Evolutionary conservation across 1,140 invertebrate genomes (phyloP).

Genomic region (Microplitis mediator): DNA sequence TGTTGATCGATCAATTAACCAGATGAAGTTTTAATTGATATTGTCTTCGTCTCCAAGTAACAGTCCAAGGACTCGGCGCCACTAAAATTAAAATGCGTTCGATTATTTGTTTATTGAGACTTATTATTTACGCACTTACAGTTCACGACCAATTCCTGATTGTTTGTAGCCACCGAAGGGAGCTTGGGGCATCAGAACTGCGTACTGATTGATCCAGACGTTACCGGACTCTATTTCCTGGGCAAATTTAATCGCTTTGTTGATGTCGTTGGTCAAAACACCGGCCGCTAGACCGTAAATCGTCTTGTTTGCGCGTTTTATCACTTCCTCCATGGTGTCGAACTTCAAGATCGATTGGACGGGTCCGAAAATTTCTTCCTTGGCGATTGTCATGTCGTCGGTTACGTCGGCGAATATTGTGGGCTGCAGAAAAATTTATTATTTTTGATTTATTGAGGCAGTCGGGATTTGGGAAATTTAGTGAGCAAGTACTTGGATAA

Average conservation of each 20-base stretch:
- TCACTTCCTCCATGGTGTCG: slow-evolving; percentile 83
- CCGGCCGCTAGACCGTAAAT: slow-evolving; percentile 87
- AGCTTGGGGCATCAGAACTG: slow-evolving; percentile 68
- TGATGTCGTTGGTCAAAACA: slow-evolving; percentile 83
- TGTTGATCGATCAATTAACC: not conserved
- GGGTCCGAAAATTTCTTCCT: slow-evolving; percentile 80
- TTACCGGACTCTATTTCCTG: slow-evolving; percentile 74
- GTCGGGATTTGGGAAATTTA: not conserved
- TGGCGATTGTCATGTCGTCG: slow-evolving; percentile 81
- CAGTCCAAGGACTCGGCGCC: slow-evolving; percentile 75
- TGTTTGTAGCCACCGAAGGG: slow-evolving; percentile 85
- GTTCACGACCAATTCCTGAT: slow-evolving; percentile 77
- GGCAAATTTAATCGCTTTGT: slow-evolving; percentile 76
- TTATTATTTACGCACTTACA: slow-evolving; percentile 60
- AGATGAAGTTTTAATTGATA: slow-evolving; percentile 64
- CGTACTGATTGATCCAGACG: slow-evolving; percentile 79
- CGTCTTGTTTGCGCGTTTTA: slow-evolving; percentile 84
- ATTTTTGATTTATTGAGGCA: not conserved
- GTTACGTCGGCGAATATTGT: slow-evolving; percentile 82
- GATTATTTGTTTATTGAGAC: not conserved
- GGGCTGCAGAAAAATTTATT: slow-evolving; percentile 60
- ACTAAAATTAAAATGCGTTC: slow-evolving; percentile 55
- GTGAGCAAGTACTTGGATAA: slow-evolving; percentile 14
- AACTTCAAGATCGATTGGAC: slow-evolving; percentile 77
- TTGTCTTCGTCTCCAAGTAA: slow-evolving; percentile 77